phyloP scores from a whole-genome alignment of 64 coral and sea anemone genomes.

The Anthopleura sola region DNA sequence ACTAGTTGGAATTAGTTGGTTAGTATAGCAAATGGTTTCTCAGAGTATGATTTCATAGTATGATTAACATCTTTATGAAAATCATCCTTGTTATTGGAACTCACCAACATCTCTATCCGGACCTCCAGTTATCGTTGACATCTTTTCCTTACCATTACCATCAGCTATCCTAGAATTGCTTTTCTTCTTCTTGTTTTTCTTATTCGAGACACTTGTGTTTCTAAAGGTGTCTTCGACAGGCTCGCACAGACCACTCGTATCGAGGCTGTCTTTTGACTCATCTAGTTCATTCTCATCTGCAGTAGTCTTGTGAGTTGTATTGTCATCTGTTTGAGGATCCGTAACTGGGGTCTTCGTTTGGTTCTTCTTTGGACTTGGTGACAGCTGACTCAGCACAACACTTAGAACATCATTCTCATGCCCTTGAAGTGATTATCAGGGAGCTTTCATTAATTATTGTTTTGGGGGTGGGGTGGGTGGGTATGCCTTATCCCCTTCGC shows the following conservation, averaged over 20 bases:
- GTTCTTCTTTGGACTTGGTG: not conserved
- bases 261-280: not conserved
- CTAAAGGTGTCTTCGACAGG: not conserved
- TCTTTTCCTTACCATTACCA: not conserved
- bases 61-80: no score
- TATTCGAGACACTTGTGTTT: not conserved
- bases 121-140: not conserved
- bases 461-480: no score
- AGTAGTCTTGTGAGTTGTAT: not conserved
- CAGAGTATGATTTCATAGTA: no score
- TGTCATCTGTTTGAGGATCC: not conserved
- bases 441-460: no score
- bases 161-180: slow-evolving; percentile 5
- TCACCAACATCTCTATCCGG: not conserved
- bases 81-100: not conserved
- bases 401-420: not conserved
- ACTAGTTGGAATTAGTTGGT: no score
- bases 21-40: no score
- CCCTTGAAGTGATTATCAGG: not conserved
- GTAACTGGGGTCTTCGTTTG: not conserved
- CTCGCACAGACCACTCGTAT: not conserved
- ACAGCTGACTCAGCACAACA: not conserved
- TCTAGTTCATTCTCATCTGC: not conserved
- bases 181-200: slow-evolving; percentile 58
- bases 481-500: no score